Percentiles rank a stretch among this genome's conserved stretches.
Conservation (phyloP, 2,888 invertebrate genomes). For the Metopia argyrocephala region DNA sequence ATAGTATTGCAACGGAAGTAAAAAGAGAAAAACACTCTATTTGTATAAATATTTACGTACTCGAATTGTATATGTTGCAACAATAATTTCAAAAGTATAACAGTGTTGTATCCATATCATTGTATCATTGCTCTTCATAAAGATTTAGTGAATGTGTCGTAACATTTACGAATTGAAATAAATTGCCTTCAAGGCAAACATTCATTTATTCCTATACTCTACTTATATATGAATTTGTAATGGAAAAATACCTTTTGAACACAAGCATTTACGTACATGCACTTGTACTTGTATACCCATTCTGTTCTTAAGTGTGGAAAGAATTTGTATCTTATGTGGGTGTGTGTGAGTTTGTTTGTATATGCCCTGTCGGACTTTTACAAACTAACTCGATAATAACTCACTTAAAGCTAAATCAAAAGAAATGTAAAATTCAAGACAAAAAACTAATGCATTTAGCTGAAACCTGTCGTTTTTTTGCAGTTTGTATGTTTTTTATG, state of each 20-base stretch:
- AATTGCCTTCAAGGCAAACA: constrained; percentile 42
- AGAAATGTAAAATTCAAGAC: too few relatives aligned
- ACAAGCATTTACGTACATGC: too few relatives aligned
- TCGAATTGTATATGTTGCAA: background rate
- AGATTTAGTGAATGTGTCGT: constrained; percentile 32
- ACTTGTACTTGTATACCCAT: too few relatives aligned
- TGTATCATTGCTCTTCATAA: background rate
- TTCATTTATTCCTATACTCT: background rate
- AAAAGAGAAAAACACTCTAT: background rate
- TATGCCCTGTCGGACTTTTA: too few relatives aligned
- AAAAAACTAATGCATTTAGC: too few relatives aligned
- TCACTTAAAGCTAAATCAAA: too few relatives aligned
- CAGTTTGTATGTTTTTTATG: too few relatives aligned
- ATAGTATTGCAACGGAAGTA: background rate
- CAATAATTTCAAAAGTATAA: background rate
- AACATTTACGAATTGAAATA: constrained; percentile 58
- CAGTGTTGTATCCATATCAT: background rate
- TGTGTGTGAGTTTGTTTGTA: too few relatives aligned
- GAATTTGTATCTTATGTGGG: too few relatives aligned
- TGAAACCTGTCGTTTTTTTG: too few relatives aligned
- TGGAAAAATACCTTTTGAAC: background rate
- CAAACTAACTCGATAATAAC: too few relatives aligned
- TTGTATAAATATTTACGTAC: background rate
- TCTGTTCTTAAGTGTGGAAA: too few relatives aligned
- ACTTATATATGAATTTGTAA: constrained; percentile 20